These are phyloP conservation scores for Drosophila sturtevanti DNA, from an alignment of 1,140 invertebrate species.

Conservation along the genomic window DNA sequence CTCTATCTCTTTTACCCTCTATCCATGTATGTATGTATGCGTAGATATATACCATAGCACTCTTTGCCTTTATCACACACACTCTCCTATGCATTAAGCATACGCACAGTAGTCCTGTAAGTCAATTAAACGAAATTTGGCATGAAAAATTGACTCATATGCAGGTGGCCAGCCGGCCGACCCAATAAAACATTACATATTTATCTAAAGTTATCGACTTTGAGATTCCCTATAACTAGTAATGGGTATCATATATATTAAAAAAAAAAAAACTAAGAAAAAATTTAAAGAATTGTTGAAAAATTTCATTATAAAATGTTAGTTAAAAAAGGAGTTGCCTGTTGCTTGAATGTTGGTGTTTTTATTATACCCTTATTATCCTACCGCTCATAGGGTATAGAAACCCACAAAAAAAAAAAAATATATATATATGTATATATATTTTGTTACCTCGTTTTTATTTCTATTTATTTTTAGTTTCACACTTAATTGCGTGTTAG, in stretches of 20 bases:
- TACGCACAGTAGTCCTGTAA: constrained; percentile 67
- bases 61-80: constrained; percentile 8
- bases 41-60: too few relatives aligned
- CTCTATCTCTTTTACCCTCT: constrained; percentile 36
- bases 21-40: too few relatives aligned
- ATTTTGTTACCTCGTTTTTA: constrained; percentile 15
- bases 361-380: too few relatives aligned
- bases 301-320: too few relatives aligned
- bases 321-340: neutral
- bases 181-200: neutral
- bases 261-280: too few relatives aligned
- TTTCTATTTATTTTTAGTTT: constrained; percentile 22
- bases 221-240: neutral
- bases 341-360: neutral
- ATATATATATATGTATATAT: neutral
- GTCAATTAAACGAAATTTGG: constrained; percentile 21
- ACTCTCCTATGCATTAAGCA: constrained; percentile 57
- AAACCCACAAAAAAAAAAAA: neutral
- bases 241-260: too few relatives aligned
- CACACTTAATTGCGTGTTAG: constrained; percentile 51
- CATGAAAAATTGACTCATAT: constrained; percentile 19
- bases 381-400: neutral
- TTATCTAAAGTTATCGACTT: neutral
- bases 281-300: neutral
- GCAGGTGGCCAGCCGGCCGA: constrained; percentile 13